Evolutionary conservation across 2,113 vertebrate species (phyloP).

Genomic region (Vulpes ferrilata): DNA sequence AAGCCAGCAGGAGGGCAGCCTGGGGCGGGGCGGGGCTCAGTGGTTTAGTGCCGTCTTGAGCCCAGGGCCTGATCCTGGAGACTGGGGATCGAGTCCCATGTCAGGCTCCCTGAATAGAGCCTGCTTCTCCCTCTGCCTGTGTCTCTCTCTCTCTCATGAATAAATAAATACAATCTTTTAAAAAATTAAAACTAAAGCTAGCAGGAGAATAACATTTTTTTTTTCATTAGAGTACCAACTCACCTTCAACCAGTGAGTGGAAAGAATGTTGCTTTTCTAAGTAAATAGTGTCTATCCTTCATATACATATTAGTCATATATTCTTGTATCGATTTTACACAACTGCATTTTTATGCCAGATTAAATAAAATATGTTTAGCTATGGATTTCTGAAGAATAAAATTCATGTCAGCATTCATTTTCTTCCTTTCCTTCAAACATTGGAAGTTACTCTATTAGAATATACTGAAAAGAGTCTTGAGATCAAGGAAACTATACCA

Average conservation of each 20-base stretch:
- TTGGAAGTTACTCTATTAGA: not conserved
- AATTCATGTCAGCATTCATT: not conserved
- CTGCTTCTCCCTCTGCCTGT: no score
- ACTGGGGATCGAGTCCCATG: no score
- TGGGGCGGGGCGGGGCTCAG: no score
- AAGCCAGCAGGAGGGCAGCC: not conserved
- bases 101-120: no score
- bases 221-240: not conserved
- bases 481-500: not conserved
- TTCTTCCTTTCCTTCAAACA: not conserved
- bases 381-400: not conserved
- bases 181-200: no score
- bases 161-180: no score
- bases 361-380: not conserved
- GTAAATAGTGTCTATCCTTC: not conserved
- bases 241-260: rapidly evolving
- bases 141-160: no score
- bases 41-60: no score
- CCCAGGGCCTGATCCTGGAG: no score
- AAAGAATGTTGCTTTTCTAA: not conserved
- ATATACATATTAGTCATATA: not conserved
- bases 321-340: not conserved
- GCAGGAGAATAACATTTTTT: not conserved
- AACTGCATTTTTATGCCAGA: not conserved
- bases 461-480: not conserved